Percentiles rank a stretch among this genome's conserved stretches.
phyloP scores from a whole-genome alignment of 2,888 invertebrate genomes.

The Cheilosia pagana region DNA sequence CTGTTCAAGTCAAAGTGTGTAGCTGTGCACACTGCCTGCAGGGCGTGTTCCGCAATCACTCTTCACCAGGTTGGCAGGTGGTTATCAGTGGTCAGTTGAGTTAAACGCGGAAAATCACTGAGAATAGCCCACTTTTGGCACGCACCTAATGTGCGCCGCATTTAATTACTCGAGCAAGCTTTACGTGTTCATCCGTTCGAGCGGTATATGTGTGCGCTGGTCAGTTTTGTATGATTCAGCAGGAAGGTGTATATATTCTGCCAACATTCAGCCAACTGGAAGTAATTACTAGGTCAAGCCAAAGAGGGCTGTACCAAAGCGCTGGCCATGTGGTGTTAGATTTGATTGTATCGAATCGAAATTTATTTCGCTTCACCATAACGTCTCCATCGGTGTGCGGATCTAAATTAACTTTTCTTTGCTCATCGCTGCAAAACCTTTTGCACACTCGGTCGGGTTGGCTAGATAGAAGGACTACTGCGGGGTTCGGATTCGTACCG shows the following conservation, averaged over 20 bases:
- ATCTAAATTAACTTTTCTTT: conserved; percentile 64
- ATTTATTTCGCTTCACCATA: conserved; percentile 57
- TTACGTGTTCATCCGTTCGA: conserved; percentile 51
- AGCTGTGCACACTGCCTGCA: conserved; percentile 2
- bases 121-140: conserved; percentile 71
- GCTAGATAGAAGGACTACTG: conserved; percentile 13
- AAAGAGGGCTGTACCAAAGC: conserved; percentile 26
- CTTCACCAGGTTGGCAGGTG: conserved; percentile 65
- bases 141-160: conserved; percentile 64
- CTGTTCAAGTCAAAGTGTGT: conserved; percentile 25
- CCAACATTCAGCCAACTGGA: conserved; percentile 64
- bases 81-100: conserved; percentile 71
- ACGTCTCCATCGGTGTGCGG: conserved; percentile 25
- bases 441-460: background rate
- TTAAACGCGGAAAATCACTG: conserved; percentile 73
- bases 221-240: conserved; percentile 64
- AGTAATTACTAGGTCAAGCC: conserved; percentile 73
- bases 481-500: conserved; percentile 10
- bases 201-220: background rate
- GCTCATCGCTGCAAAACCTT: conserved; percentile 29
- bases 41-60: conserved; percentile 69
- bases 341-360: conserved; percentile 71
- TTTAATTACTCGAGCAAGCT: conserved; percentile 71
- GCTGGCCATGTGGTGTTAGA: conserved; percentile 15
- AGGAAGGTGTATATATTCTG: conserved; percentile 46